A percentile compares a stretch with the other conserved stretches of the same genome.
Conservation (phyloP, 2,113 vertebrate species). For the Typhlomys cinereus region DNA sequence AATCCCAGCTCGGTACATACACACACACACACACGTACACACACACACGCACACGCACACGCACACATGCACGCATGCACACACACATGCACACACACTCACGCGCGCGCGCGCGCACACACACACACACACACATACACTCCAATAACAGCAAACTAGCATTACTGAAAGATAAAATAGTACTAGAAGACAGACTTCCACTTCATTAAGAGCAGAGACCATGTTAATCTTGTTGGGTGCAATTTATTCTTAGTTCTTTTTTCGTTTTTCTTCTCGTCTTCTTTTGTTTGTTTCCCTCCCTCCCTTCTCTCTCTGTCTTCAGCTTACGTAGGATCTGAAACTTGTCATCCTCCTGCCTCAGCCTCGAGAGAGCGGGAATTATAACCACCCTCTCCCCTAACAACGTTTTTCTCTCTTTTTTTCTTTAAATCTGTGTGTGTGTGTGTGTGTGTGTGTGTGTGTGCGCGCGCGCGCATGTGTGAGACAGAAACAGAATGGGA, state of each 20-base stretch:
- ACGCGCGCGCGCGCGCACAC: background rate
- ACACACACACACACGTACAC: background rate
- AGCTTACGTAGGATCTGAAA: too few relatives aligned
- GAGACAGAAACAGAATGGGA: too few relatives aligned
- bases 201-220: background rate
- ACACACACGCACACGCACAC: background rate
- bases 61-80: background rate
- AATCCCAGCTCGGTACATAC: background rate
- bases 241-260: too few relatives aligned
- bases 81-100: background rate
- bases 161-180: background rate
- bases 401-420: too few relatives aligned
- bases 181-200: background rate
- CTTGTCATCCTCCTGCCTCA: background rate
- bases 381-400: too few relatives aligned
- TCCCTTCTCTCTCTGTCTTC: background rate
- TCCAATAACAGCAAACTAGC: background rate
- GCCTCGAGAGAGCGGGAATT: too few relatives aligned
- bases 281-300: rapidly evolving
- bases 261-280: too few relatives aligned
- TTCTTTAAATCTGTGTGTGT: too few relatives aligned
- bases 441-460: too few relatives aligned
- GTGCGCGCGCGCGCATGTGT: too few relatives aligned
- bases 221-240: too few relatives aligned
- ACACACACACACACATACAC: background rate